Evolutionary conservation across 2,113 vertebrate species (phyloP), one percentile per base, ranked within the genome.

Genomic region (Saguinus imperator): DNA sequence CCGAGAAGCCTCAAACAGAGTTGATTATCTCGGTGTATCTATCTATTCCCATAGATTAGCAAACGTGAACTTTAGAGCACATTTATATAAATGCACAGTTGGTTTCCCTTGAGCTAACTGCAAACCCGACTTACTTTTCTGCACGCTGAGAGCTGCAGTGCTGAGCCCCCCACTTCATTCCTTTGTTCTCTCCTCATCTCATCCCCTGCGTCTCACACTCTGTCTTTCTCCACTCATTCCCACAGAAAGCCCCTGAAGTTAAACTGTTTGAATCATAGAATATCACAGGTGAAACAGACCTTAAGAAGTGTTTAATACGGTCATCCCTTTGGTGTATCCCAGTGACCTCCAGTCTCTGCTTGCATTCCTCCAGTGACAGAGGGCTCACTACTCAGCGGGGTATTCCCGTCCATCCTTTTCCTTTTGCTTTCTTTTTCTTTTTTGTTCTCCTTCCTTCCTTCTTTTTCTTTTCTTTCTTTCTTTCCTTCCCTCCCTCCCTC

Each of bases 401-500:
- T 43, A 68, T 29, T 8, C 40, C 11, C 18, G 94, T 89, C 37
- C 10, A 12, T 61, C 37, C 21, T 57, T 9, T 23, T 58, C 9
- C 8, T 9, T 3, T 21, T 55, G 8, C 8, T 57, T 21, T 20
- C 20, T 57, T 21, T 23, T 61, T 61, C 25, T 27, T 27, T 61
- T 25, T 27, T 27, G 4, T 11, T 21, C 3, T 61, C 58, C 4
- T 27, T 61, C 18, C 3, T 57, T 21, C 18, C 1, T 25, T 58
- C 23, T 25, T 23, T 27, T 10, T 25, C 10, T 27, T 5, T 5
- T 12, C 23, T 25, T 27, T 11, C 9, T 25, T 25, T 25, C 9
- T 4, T 25, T 58, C 4, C 23, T 25, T 61, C 1, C 1, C 25
- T 4, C 13, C 2, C 61, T 1, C 12, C 25, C 58, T 10, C 25